A percentile compares a stretch with the other conserved stretches of the same genome.
phyloP scores from a whole-genome alignment of 2,888 invertebrate genomes.

The Oeneis ivallda region DNA sequence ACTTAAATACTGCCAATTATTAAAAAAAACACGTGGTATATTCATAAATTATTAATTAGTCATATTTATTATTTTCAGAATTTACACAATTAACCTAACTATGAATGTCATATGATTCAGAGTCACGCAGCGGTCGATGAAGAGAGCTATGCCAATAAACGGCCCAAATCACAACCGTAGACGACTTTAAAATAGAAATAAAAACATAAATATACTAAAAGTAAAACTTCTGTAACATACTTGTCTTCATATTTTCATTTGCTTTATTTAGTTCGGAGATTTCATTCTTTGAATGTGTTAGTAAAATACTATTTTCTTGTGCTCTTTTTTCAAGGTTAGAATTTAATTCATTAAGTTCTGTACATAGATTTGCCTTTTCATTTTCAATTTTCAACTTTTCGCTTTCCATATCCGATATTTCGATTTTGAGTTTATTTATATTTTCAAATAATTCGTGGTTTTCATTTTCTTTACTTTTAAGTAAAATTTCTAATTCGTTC shows the following conservation, averaged over 20 bases:
- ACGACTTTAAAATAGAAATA: conserved; percentile 13
- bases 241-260: conserved; percentile 51
- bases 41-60: no score
- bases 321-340: conserved; percentile 50
- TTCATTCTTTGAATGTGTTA: conserved; percentile 36
- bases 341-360: conserved; percentile 38
- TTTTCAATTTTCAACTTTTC: conserved; percentile 30
- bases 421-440: conserved; percentile 25
- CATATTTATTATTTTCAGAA: no score
- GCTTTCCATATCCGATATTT: conserved; percentile 30
- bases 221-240: conserved; percentile 42
- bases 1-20: no score
- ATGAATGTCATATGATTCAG: no score
- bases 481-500: conserved; percentile 38
- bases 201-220: background rate
- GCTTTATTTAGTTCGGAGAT: conserved; percentile 42
- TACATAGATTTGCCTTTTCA: conserved; percentile 32
- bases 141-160: background rate
- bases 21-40: no score
- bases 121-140: no score
- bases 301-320: conserved; percentile 42
- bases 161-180: background rate
- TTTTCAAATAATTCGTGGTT: conserved; percentile 28
- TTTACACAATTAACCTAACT: no score
- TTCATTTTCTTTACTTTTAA: conserved; percentile 34